Percentiles rank a stretch among this genome's conserved stretches.
Evolutionary conservation across 2,113 vertebrate genomes (phyloP).

Genomic region (Gila orcuttii): DNA sequence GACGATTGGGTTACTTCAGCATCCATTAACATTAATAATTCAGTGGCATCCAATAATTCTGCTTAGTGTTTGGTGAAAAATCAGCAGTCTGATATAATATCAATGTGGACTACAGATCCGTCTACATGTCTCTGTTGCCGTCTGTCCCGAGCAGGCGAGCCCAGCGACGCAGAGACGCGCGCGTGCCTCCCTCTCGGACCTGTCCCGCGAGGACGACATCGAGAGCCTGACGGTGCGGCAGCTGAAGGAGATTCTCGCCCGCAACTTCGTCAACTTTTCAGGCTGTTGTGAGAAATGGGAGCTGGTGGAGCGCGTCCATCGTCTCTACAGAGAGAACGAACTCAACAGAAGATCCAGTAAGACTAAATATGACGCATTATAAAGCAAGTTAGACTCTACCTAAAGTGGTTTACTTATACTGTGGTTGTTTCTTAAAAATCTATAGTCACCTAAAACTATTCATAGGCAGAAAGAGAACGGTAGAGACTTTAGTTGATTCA

Average conservation of each 20-base stretch:
- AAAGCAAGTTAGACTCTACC: neutral
- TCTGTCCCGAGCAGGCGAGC: constrained; percentile 74
- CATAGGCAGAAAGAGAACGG: too few relatives aligned
- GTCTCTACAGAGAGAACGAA: constrained; percentile 90
- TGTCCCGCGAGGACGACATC: constrained; percentile 88
- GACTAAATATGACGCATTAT: constrained; percentile 50
- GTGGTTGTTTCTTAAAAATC: too few relatives aligned
- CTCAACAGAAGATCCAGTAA: constrained; percentile 91
- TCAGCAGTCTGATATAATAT: neutral
- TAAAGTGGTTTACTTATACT: neutral
- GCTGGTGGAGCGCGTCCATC: constrained; percentile 92
- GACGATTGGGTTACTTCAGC: neutral
- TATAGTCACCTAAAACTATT: too few relatives aligned
- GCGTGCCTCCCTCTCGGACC: constrained; percentile 90
- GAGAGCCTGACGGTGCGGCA: constrained; percentile 91
- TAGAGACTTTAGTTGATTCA: too few relatives aligned
- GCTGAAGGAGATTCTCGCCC: constrained; percentile 94
- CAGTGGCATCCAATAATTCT: neutral
- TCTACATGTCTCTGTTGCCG: neutral
- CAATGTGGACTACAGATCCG: neutral
- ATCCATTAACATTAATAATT: constrained; percentile 9
- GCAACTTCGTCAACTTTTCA: constrained; percentile 97
- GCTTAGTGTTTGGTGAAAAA: neutral
- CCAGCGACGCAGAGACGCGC: constrained; percentile 82
- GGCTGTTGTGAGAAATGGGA: constrained; percentile 99